phyloP scores from a whole-genome alignment of 1,140 invertebrate species.

The Maconellicoccus hirsutus region DNA sequence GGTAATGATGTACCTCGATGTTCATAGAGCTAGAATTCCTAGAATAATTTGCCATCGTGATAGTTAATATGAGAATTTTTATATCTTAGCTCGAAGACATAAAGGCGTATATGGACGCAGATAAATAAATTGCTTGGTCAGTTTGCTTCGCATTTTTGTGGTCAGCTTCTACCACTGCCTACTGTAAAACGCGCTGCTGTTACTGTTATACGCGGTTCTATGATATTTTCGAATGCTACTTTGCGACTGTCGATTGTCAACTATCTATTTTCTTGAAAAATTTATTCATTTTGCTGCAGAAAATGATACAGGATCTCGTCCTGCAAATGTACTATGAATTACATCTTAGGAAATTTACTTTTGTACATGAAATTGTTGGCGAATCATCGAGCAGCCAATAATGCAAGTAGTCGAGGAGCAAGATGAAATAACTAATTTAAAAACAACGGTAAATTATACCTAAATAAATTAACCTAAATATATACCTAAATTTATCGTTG shows the following conservation, averaged over 20 bases:
- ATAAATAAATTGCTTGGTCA: slow-evolving; percentile 16
- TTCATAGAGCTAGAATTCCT: too few species aligned
- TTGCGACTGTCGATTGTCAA: background rate
- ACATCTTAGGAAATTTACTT: background rate
- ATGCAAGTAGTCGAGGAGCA: too few species aligned
- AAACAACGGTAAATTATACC: too few species aligned
- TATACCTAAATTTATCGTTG: too few species aligned
- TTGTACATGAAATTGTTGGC: too few species aligned
- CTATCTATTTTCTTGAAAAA: background rate
- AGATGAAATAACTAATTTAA: too few species aligned
- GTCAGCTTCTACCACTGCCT: slow-evolving; percentile 21
- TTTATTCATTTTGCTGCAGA: background rate
- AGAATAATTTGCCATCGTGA: background rate
- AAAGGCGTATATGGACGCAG: background rate
- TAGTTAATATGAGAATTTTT: background rate
- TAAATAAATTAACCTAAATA: too few species aligned
- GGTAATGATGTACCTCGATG: background rate
- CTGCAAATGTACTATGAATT: background rate
- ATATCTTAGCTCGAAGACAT: background rate
- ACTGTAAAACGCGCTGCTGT: slow-evolving; percentile 6
- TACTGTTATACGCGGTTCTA: background rate
- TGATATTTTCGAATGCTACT: slow-evolving; percentile 2
- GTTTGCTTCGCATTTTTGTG: slow-evolving; percentile 18
- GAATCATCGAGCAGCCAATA: too few species aligned
- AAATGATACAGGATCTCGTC: background rate